phyloP scores from a whole-genome alignment of 1,140 invertebrate species.

The Sycobia sp. region DNA sequence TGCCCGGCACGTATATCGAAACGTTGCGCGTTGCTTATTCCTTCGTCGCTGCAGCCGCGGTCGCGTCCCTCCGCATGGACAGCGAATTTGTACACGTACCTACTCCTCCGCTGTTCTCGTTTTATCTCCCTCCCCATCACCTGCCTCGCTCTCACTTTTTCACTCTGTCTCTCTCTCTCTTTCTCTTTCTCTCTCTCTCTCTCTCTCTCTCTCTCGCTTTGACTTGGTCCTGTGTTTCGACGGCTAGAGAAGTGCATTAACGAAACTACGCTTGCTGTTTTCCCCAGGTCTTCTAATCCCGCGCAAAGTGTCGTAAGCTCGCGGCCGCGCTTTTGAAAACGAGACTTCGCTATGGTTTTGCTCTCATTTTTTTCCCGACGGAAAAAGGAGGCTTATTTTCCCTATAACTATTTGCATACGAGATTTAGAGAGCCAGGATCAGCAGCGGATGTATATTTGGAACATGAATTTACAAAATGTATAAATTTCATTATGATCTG shows the following conservation, averaged over 20 bases:
- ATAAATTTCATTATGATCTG: too few relatives aligned
- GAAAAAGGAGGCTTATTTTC: constrained; percentile 10
- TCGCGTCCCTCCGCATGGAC: neutral
- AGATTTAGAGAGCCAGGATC: constrained; percentile 19
- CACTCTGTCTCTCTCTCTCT: too few relatives aligned
- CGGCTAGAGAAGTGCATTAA: neutral
- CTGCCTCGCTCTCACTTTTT: too few relatives aligned
- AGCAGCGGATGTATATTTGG: too few relatives aligned
- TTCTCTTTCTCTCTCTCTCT: too few relatives aligned
- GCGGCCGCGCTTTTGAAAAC: constrained; percentile 19
- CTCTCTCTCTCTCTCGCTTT: too few relatives aligned
- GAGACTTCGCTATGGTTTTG: constrained; percentile 31
- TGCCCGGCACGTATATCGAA: constrained; percentile 51
- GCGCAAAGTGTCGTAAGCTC: constrained; percentile 24
- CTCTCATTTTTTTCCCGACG: constrained; percentile 14
- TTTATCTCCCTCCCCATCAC: neutral
- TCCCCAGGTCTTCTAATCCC: constrained; percentile 25
- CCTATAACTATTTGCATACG: constrained; percentile 22
- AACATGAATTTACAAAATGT: too few relatives aligned
- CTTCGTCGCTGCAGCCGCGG: neutral
- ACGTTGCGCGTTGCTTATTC: constrained; percentile 38
- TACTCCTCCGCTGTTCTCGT: neutral
- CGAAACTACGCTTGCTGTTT: neutral
- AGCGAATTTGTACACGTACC: too few relatives aligned
- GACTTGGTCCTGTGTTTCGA: constrained; percentile 15